Conservation (phyloP, 1,140 invertebrate genomes). For the Nasonia giraulti region DNA sequence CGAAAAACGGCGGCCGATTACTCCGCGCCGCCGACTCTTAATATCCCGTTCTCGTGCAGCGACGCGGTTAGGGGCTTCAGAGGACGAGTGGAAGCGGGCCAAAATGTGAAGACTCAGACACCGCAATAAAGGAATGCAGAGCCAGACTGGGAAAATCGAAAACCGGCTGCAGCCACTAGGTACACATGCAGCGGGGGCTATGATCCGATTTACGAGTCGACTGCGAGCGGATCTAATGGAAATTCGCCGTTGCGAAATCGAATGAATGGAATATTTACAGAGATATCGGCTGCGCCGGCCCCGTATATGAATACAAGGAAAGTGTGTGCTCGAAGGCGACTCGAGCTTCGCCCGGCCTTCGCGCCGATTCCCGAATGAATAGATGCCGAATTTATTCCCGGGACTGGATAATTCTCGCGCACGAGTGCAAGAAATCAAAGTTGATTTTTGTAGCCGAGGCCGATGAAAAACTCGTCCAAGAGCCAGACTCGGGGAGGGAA, state of each 20-base stretch:
- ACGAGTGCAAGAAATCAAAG: conserved; percentile 19
- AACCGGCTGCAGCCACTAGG: no score
- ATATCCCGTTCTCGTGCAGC: neutral
- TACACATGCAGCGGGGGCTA: no score
- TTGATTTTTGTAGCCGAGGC: conserved; percentile 27
- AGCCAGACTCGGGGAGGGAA: conserved; percentile 6
- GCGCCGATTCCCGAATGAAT: no score
- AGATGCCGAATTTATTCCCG: no score
- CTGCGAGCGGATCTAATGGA: neutral
- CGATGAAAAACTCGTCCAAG: conserved; percentile 17
- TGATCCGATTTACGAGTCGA: neutral
- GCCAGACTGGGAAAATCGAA: no score
- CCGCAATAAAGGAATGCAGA: no score
- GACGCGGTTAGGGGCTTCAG: neutral
- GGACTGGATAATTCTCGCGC: no score
- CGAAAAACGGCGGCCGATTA: neutral
- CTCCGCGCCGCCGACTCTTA: neutral
- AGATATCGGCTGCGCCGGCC: neutral
- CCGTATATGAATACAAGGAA: neutral
- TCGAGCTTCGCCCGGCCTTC: no score
- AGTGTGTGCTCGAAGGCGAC: no score
- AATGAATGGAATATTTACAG: conserved; percentile 15
- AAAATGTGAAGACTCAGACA: no score
- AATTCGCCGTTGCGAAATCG: conserved; percentile 26
- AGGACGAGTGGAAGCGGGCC: neutral